Conservation (phyloP, 1,140 invertebrate genomes). For the Pentalonia nigronervosa region DNA sequence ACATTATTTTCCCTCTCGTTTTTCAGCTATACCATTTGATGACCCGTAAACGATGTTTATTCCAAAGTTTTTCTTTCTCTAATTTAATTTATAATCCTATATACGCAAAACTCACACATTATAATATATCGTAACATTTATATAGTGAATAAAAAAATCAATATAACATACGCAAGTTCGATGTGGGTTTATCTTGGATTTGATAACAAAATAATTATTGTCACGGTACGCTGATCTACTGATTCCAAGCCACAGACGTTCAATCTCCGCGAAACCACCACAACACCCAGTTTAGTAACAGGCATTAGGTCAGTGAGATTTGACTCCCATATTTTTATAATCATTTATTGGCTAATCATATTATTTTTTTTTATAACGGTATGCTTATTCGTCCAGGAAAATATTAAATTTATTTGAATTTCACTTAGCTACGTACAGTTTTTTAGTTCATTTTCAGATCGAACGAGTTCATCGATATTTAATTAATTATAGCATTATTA, state of each 20-base stretch:
- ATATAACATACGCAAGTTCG: not conserved
- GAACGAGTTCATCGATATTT: not conserved
- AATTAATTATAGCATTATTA: not conserved
- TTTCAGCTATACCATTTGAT: not conserved
- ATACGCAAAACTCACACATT: not conserved
- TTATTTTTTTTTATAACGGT: not conserved
- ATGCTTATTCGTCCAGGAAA: not conserved
- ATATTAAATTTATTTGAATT: not conserved
- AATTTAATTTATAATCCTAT: not conserved
- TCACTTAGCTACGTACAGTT: not conserved
- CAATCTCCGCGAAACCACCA: not conserved
- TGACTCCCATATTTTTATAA: not conserved
- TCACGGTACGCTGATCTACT: not conserved
- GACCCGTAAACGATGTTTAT: not conserved
- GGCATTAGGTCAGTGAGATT: not conserved
- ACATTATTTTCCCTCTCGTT: not conserved
- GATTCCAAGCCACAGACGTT: not conserved
- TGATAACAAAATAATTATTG: not conserved
- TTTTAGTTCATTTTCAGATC: not conserved
- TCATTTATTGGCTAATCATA: not conserved
- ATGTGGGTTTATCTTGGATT: not conserved
- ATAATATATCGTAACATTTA: not conserved
- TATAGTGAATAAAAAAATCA: not conserved
- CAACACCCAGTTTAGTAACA: conserved; percentile 1
- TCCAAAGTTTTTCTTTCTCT: not conserved